Evolutionary conservation across 30 jellyfish, hydroid and myxozoan genomes (phyloP).

Genomic region (Aurelia coerulea): DNA sequence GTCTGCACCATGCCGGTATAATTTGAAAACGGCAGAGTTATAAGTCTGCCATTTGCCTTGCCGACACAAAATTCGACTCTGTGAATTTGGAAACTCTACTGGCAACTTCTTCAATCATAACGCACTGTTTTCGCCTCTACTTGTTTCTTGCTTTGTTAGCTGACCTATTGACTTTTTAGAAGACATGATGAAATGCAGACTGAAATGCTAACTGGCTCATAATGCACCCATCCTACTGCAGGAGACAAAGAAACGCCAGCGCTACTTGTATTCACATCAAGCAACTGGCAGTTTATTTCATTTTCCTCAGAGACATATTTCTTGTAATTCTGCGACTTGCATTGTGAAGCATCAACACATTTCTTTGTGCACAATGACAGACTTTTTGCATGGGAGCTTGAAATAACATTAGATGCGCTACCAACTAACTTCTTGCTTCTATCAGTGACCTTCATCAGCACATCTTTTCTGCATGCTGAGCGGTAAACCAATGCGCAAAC

Average conservation of each 20-base stretch:
- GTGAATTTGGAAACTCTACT: too few relatives aligned
- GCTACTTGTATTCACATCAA: background rate
- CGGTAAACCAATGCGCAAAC: background rate
- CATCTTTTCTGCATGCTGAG: background rate
- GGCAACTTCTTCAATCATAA: too few relatives aligned
- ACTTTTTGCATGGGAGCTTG: background rate
- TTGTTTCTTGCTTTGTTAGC: too few relatives aligned
- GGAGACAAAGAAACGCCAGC: background rate
- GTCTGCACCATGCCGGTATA: too few relatives aligned
- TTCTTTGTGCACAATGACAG: background rate
- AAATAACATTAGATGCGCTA: background rate
- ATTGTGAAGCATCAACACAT: background rate
- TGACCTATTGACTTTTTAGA: too few relatives aligned
- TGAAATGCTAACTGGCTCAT: background rate
- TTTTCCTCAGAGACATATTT: background rate
- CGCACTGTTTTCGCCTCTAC: too few relatives aligned
- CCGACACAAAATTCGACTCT: too few relatives aligned
- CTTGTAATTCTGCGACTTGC: background rate
- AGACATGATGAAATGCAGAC: background rate
- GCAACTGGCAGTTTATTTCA: background rate
- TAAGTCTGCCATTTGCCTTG: too few relatives aligned
- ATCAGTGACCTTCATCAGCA: background rate
- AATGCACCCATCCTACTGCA: background rate
- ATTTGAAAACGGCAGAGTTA: too few relatives aligned
- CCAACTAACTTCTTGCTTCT: background rate